Conservation (phyloP, 2,888 invertebrate species). For the Glyphotaelius pellucidus region DNA sequence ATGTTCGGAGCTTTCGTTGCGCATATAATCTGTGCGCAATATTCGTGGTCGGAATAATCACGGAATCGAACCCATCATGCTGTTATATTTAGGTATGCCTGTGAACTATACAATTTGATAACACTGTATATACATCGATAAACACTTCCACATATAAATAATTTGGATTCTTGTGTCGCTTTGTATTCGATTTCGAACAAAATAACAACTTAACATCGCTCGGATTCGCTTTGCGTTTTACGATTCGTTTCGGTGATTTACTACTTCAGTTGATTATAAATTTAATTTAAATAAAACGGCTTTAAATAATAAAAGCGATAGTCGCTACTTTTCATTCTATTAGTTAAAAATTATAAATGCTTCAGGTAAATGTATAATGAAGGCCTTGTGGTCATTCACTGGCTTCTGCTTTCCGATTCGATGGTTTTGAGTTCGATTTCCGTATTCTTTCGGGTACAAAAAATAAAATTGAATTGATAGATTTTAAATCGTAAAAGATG, state of each 20-base stretch:
- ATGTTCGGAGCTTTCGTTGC: not conserved
- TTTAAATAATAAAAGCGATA: not conserved
- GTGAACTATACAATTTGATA: not conserved
- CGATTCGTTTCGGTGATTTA: not conserved
- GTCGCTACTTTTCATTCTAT: not conserved
- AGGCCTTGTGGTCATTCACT: not conserved
- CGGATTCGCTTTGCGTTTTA: not conserved
- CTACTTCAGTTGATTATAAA: not conserved
- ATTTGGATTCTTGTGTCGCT: not conserved
- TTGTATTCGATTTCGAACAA: not conserved
- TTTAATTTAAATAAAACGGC: not conserved
- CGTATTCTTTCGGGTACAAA: not conserved
- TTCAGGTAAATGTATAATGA: not conserved
- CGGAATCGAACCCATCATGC: not conserved
- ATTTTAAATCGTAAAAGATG: not conserved
- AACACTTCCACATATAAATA: not conserved
- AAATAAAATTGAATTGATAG: not conserved
- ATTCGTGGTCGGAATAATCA: not conserved
- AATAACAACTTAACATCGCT: slow-evolving; percentile 2
- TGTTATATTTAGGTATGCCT: not conserved
- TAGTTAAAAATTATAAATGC: not conserved
- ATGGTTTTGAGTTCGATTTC: not conserved
- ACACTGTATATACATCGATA: not conserved
- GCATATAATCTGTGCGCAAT: not conserved
- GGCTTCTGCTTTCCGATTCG: not conserved